These are phyloP conservation scores for Cetoscarus ocellatus DNA, from an alignment of 2,797 vertebrate species.

Conservation along the genomic window DNA sequence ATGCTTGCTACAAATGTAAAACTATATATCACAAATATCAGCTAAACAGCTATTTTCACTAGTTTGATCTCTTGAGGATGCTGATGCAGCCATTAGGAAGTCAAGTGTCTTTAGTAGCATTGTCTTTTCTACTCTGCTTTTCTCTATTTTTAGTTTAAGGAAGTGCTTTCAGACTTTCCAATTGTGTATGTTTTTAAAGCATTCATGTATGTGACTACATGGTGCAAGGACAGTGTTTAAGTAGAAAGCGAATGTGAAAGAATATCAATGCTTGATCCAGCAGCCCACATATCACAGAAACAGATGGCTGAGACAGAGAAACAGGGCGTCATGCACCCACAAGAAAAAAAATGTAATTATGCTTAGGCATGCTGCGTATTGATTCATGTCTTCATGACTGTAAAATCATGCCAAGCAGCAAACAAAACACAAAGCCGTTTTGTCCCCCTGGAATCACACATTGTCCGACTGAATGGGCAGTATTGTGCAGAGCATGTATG, in stretches of 20 bases:
- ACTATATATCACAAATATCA: too few relatives aligned
- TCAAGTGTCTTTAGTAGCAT: too few relatives aligned
- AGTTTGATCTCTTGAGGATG: too few relatives aligned
- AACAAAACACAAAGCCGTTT: constrained; percentile 18
- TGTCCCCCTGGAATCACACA: constrained; percentile 12
- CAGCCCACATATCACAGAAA: constrained; percentile 8
- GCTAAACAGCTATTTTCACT: too few relatives aligned
- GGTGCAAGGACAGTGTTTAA: background rate
- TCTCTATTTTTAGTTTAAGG: background rate
- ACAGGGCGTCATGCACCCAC: constrained; percentile 24
- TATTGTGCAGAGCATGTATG: constrained; percentile 1
- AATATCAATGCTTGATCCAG: background rate
- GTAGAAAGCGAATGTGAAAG: constrained; percentile 10
- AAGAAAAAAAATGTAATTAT: constrained; percentile 24
- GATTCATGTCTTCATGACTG: constrained; percentile 37
- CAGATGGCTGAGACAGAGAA: constrained; percentile 20
- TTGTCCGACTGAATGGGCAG: constrained; percentile 26
- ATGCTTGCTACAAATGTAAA: too few relatives aligned
- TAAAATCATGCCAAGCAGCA: constrained; percentile 31
- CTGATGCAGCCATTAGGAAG: too few relatives aligned
- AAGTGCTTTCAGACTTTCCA: background rate
- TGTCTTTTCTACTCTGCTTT: background rate
- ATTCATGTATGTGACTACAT: constrained; percentile 7
- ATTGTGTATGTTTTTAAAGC: background rate
- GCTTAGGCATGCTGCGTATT: constrained; percentile 46